A percentile compares a stretch with the other conserved stretches of the same genome.
Conservation (phyloP, 2,113 vertebrate genomes). For the Arvicanthis niloticus region DNA sequence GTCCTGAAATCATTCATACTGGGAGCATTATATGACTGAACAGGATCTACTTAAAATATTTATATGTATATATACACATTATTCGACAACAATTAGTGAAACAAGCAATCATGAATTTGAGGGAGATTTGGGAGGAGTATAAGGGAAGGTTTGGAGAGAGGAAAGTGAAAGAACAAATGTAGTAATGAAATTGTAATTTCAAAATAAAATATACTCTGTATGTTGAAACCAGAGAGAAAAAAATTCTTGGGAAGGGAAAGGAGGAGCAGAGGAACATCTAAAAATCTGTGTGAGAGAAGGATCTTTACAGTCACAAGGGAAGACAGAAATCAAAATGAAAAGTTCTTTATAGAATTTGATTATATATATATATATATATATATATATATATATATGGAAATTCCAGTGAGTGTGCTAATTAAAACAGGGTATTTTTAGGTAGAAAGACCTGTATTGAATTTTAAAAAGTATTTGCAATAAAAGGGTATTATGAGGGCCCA, state of each 20-base stretch:
- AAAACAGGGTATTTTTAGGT: not conserved
- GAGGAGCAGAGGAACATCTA: not conserved
- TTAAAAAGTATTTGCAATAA: not conserved
- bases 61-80: no score
- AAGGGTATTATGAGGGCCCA: not conserved
- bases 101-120: not conserved
- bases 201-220: not conserved
- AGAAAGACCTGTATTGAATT: not conserved
- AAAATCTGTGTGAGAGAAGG: no score
- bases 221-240: not conserved
- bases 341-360: not conserved
- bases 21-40: no score
- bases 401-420: not conserved
- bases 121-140: not conserved
- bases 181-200: not conserved
- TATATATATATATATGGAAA: not conserved
- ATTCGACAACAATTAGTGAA: not conserved
- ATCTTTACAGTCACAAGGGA: not conserved
- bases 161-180: not conserved
- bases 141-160: not conserved
- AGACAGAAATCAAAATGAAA: not conserved
- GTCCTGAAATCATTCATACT: no score
- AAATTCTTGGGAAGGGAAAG: no score
- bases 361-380: slow-evolving; percentile 16
- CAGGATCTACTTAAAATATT: no score